These are phyloP conservation scores for Pseudomyrmex cubaensis DNA, from an alignment of 1,140 invertebrate species.

Conservation along the genomic window DNA sequence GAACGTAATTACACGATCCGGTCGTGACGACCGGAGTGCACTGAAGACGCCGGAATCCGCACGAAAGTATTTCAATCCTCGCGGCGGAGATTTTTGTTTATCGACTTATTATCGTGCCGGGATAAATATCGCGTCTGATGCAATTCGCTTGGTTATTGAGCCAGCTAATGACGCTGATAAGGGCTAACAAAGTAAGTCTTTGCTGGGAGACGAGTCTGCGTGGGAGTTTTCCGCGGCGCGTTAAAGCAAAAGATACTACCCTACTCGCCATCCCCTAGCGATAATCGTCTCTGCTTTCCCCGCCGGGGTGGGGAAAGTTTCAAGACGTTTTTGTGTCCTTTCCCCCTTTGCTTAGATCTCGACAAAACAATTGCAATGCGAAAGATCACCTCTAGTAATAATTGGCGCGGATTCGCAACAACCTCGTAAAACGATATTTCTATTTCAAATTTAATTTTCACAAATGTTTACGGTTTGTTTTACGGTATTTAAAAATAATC, in stretches of 20 bases:
- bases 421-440: neutral
- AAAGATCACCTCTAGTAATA: neutral
- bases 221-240: conserved; percentile 75
- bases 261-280: conserved; percentile 1
- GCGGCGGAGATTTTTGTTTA: conserved; percentile 78
- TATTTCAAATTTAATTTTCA: neutral
- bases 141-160: conserved; percentile 81
- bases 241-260: conserved; percentile 30
- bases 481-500: too few species aligned
- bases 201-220: conserved; percentile 66
- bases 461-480: too few species aligned
- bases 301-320: neutral
- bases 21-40: conserved; percentile 58
- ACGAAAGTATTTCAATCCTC: conserved; percentile 80
- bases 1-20: neutral
- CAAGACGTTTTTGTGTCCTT: neutral
- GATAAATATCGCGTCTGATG: conserved; percentile 83
- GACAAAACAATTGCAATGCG: neutral
- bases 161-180: conserved; percentile 79
- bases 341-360: neutral
- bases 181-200: conserved; percentile 77
- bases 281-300: conserved; percentile 17
- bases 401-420: neutral
- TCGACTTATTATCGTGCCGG: conserved; percentile 76
- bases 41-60: conserved; percentile 68